phyloP scores from a whole-genome alignment of 2,888 invertebrate genomes.

The Dermolepida albohirtum region DNA sequence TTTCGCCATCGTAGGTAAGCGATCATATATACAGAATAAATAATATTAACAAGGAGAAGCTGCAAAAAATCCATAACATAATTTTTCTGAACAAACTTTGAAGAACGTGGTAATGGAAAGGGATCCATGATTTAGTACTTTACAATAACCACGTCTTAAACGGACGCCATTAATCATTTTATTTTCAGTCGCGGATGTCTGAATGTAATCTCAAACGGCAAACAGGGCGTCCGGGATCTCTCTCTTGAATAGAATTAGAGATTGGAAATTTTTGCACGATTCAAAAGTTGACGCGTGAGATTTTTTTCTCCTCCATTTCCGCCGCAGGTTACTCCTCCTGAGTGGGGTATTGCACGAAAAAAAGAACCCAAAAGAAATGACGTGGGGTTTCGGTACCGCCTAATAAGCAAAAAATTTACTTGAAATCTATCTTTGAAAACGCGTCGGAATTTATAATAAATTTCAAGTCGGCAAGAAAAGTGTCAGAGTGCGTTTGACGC shows the following conservation, averaged over 20 bases:
- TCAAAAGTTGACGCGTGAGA: conserved; percentile 10
- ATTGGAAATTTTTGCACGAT: conserved; percentile 13
- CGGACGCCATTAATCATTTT: conserved; percentile 24
- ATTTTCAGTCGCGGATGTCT: conserved; percentile 5
- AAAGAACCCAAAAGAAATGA: conserved; percentile 17
- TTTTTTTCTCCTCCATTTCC: conserved; percentile 3
- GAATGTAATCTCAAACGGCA: conserved; percentile 25
- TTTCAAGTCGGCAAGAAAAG: conserved; percentile 15
- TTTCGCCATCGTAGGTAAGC: too few species aligned
- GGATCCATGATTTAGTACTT: conserved; percentile 22
- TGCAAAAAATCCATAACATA: not conserved
- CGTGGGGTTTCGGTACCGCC: not conserved
- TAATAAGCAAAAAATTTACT: conserved; percentile 33
- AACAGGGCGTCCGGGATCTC: conserved; percentile 2
- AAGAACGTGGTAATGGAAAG: conserved; percentile 11
- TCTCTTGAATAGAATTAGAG: not conserved
- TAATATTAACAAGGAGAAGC: too few species aligned
- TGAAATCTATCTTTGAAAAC: conserved; percentile 26
- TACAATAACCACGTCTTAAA: conserved; percentile 18
- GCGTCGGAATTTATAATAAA: conserved; percentile 33
- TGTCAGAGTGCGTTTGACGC: conserved; percentile 31
- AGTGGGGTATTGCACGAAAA: not conserved
- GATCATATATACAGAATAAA: too few species aligned
- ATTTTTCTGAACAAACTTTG: conserved; percentile 19
- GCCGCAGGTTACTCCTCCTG: not conserved